A percentile compares a stretch with the other conserved stretches of the same genome.
Conservation (phyloP, 2,888 invertebrate species). For the Plebejus argus region DNA sequence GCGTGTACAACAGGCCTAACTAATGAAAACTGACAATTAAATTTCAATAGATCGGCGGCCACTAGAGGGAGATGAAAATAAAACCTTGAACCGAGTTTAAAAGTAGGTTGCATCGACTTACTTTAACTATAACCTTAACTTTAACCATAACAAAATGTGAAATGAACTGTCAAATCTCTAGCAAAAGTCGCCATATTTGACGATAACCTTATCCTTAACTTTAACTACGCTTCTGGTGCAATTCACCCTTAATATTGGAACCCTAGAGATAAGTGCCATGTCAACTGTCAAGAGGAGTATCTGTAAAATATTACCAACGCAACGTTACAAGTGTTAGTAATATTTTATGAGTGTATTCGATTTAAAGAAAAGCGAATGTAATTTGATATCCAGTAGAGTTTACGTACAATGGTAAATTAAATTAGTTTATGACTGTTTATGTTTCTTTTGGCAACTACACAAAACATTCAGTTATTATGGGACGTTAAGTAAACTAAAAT, state of each 20-base stretch:
- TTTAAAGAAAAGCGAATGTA: not conserved
- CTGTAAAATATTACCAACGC: not conserved
- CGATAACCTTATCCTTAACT: too few relatives aligned
- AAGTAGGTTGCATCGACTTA: too few relatives aligned
- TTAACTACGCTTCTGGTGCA: too few relatives aligned
- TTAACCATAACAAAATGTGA: too few relatives aligned
- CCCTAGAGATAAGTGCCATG: not conserved
- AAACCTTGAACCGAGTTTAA: not conserved
- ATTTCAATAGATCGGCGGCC: slow-evolving; percentile 3
- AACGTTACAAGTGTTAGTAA: not conserved
- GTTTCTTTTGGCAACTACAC: slow-evolving; percentile 35
- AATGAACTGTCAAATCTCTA: too few relatives aligned
- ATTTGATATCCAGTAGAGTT: slow-evolving; percentile 13
- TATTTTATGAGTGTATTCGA: not conserved
- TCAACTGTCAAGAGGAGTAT: not conserved
- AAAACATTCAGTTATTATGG: slow-evolving; percentile 21
- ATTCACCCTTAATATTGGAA: too few relatives aligned
- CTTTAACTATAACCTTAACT: too few relatives aligned
- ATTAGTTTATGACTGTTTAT: slow-evolving; percentile 18
- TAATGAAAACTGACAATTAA: slow-evolving; percentile 6
- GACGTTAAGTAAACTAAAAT: slow-evolving; percentile 21
- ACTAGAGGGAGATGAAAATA: not conserved
- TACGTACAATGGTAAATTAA: slow-evolving; percentile 3
- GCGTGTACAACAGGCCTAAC: not conserved
- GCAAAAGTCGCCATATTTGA: too few relatives aligned